Base-by-base conservation (phyloP, 2,888 invertebrate species). In the Oligia fasciuncula region DNA sequence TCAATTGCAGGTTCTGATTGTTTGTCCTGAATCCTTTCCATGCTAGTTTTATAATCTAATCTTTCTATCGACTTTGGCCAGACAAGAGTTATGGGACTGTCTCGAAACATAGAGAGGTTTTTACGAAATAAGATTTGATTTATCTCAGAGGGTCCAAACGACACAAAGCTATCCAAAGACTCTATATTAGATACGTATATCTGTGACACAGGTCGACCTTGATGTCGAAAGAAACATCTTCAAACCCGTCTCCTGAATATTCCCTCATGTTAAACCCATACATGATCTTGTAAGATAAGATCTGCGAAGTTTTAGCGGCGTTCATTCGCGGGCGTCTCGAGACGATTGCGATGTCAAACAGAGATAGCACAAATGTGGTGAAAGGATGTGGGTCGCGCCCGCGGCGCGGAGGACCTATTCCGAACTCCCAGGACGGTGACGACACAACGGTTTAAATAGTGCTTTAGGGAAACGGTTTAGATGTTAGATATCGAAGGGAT, bases 361-460 rank as follows among this genome's bases (percentile, higher is more conserved):
- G 93, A 95, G 96, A 96, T 96, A 95, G 89, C 79, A 93, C 91
- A 94, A 95, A 95, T 94, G 94, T 90, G 86, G 85, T 96, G 96
- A 96, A 95, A 95, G 96, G 94, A 96, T 94, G 91, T 96, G 89
- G 96, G 96, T 96, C 96, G 94, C 93, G 95, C 94, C 93, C 91
- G 91, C 92, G 92, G 93, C 93, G 83, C 54, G 86, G 29, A 35
- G n/a, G 60, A 29, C 77, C 35, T 92, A 93, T 91, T 93, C 92
- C 88, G 89, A 76, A 82, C 63, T 74, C 88, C 76, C 81, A 76
- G 84, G 83, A 84, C 79, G 69, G 43, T 13, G 5, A 17, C 0
- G 29, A 19, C 17, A 19, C 19, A n/a, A 51, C 62, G 67, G 57
- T 65, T 43, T 66, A 23, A 65, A 77, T 67, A 46, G 40, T 49